Base-by-base conservation (phyloP, 2,797 vertebrate species). In the Heliangelus exortis region DNA sequence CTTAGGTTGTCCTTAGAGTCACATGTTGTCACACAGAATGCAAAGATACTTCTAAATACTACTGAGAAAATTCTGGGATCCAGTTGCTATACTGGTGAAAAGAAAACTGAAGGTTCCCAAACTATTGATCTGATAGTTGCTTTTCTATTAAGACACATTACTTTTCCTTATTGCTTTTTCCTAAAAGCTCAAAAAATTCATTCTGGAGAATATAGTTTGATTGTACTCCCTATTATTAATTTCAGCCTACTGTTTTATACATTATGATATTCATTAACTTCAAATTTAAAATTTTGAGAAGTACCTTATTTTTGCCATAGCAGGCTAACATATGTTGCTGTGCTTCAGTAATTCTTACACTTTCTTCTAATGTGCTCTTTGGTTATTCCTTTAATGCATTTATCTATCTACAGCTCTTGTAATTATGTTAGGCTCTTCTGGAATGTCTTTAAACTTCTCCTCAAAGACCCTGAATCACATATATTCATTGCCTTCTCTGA, bases 371-470 rank as follows among this genome's bases (percentile, higher is more conserved):
- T 68, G n/a, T 58, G 50, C 39, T 92, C 17, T 41, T 84, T 93
- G n/a, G 15, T 91, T 88, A 83, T 80, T 94, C 26, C 29, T 93
- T 92, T 68, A 91, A 71, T 36, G 41, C 36, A 66, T 77, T 84
- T 90, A 58, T 93, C 85, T 89, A 10, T 62, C 80, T 88, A 69
- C 69, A 73, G 69, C 59, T 78, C 76, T 90, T 94, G 80, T 80
- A 89, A 85, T 90, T 90, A 93, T 48, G 39, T 83, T 72, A 90
- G 93, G 80, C 63, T 95, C 48, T 91, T 94, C 55, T 87, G 94
- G 87, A 95, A 96, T 89, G 92, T 71, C 94, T 96, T 93, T 84
- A 93, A 95, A 96, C 45, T 87, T 87, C 89, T 96, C 53, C 78
- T 93, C 47, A 79, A 79, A 87, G 89, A 83, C 61, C 77, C 43